Base-by-base conservation (phyloP, 2,113 vertebrate species). In the Hystrix brachyura region DNA sequence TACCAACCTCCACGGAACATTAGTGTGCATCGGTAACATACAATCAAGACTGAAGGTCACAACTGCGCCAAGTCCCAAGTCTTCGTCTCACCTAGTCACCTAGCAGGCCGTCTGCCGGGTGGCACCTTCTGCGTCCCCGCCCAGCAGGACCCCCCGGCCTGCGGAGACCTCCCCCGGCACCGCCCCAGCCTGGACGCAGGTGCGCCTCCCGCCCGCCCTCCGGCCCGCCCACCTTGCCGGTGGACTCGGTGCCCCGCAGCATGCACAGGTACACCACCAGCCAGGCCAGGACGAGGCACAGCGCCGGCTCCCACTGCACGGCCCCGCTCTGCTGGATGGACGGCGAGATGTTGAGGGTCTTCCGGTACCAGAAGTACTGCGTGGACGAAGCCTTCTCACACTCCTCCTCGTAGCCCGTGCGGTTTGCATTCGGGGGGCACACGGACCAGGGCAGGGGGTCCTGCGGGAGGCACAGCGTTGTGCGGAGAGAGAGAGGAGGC, bases 301-400 rank as follows among this genome's bases (percentile, higher is more conserved):
- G 98, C 0, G 98, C 99, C 87, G 99, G 99, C 72, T 99, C 99
- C 96, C 98, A 99, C 90, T 99, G 99, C 78, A 99, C 3, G 2
- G 97, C 96, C 2, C 99, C 99, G 0, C 91, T 98, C n/a, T 98
- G 98, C 67, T 99, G 98, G 87, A 99, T 99, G 10, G 99, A 99
- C 0, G 99, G 92, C 0, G 99, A 99, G 98, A 99, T 99, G 98
- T 99, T 98, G 87, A 99, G 98, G 0, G 99, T 99, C 96, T 99
- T 98, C 27, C 99, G 98, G 98, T 99, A 99, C 99, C 99, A 99
- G 98, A 99, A 99, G 97, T 99, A 99, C 97, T 99, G 99, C 0
- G 99, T 99, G n/a, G 99, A 94, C 0, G 99, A 98, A 0, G 99
- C 98, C 92, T 82, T 98, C 90, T 99, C 99, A 4, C 99, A 99